Evolutionary conservation across 1,140 invertebrate species (phyloP), one percentile per base, ranked within the genome.

Genomic region (Brachionus rotundiformis): DNA sequence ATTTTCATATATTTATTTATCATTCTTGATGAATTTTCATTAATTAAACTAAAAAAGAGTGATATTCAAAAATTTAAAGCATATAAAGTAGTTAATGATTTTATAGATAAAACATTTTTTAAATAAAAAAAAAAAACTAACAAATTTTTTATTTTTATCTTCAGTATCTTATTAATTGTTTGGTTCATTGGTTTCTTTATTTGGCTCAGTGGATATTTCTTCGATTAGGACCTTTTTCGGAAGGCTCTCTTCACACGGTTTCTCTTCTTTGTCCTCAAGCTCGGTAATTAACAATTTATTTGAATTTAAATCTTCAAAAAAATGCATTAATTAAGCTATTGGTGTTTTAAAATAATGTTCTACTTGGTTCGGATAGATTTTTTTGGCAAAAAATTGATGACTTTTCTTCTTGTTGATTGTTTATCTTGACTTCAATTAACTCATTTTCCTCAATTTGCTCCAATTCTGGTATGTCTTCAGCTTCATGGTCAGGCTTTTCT

Each of bases 371-470:
- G 10, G 10, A 23, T 5, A 59, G n/a, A 19, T 8, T 79, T 63
- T 80, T 80, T 27, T 63, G 47, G 27, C 23, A 63, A 25, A 63
- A 63, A 29, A 63, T 65, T n/a, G 36, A 44, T 1, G 19, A 44
- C 6, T 19, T 73, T 31, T 73, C 36, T 3, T 73, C 25, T 10
- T 13, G 19, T 73, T 73, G 39, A 54, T 82, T 82, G 19, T 71
- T 71, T 71, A 71, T 73, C 71, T 82, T 73, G 7, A 73, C 54
- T 27, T 81, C 61, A n/a, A 65, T 68, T 23, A 81, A 71, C 49
- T 81, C 79, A 29, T 25, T 29, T 54, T 77, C 47, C 4, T 77
- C 49, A 19, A 16, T 27, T 16, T 54, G 23, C 49, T 77, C 75
- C 8, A 54, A 33, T 54, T 77, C 36, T 11, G 44, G 44, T 10